Conservation (phyloP, 2,113 vertebrate species). For the Vidua chalybeata region DNA sequence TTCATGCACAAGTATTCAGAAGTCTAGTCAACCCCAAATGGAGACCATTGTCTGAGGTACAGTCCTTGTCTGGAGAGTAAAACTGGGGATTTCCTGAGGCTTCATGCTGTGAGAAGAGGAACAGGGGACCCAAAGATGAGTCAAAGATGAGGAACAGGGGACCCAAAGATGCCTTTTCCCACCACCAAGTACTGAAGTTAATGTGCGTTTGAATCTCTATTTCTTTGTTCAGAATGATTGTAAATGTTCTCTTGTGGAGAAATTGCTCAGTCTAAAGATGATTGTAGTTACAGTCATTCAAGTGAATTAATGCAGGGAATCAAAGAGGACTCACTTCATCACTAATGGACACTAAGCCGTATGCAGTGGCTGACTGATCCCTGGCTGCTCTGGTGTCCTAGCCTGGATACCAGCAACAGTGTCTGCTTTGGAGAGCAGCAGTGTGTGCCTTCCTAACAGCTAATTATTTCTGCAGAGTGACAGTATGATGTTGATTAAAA, state of each 20-base stretch:
- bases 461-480: constrained; percentile 61
- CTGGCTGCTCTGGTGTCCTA: background rate
- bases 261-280: background rate
- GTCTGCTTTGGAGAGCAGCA: constrained; percentile 11
- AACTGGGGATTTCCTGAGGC: background rate
- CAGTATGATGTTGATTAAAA: constrained; percentile 60
- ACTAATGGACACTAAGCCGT: background rate
- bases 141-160: background rate
- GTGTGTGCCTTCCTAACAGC: background rate
- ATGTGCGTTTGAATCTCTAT: background rate
- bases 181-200: background rate
- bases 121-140: background rate
- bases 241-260: background rate
- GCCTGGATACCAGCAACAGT: background rate
- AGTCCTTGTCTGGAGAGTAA: background rate
- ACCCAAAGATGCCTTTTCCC: background rate
- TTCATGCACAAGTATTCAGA: background rate
- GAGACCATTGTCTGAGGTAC: background rate
- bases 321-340: background rate
- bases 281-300: background rate
- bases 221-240: constrained; percentile 21
- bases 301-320: constrained; percentile 25
- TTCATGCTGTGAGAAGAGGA: background rate
- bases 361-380: background rate
- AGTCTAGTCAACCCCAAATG: background rate